Conservation (phyloP, 2,888 invertebrate genomes). For the Anodontia alba region DNA sequence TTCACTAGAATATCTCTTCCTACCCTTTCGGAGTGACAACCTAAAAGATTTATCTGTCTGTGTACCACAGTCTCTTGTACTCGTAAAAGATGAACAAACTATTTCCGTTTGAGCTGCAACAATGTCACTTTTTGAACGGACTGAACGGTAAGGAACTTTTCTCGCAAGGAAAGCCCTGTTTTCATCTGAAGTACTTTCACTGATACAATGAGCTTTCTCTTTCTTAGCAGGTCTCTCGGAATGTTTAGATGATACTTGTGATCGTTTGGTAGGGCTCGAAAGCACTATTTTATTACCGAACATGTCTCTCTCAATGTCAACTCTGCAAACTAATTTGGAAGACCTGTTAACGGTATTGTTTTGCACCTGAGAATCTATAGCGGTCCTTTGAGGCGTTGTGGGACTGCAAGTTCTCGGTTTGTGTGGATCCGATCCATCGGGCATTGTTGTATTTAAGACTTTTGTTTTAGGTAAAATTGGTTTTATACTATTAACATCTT, state of each 20-base stretch:
- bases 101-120: neutral
- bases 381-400: neutral
- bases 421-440: neutral
- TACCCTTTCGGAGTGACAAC: neutral
- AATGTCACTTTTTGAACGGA: neutral
- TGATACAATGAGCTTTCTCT: neutral
- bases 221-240: neutral
- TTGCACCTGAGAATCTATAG: neutral
- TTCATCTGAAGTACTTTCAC: neutral
- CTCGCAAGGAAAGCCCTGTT: neutral
- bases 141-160: neutral
- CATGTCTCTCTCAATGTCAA: neutral
- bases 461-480: neutral
- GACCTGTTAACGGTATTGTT: neutral
- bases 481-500: neutral
- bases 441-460: neutral
- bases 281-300: neutral
- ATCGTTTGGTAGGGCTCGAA: neutral
- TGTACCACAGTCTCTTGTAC: neutral
- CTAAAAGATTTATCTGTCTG: neutral
- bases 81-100: neutral
- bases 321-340: constrained; percentile 3
- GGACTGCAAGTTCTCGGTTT: neutral
- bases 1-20: neutral
- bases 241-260: neutral